Evolutionary conservation across 2,888 invertebrate genomes (phyloP).

Genomic region (Cetonia aurata): DNA sequence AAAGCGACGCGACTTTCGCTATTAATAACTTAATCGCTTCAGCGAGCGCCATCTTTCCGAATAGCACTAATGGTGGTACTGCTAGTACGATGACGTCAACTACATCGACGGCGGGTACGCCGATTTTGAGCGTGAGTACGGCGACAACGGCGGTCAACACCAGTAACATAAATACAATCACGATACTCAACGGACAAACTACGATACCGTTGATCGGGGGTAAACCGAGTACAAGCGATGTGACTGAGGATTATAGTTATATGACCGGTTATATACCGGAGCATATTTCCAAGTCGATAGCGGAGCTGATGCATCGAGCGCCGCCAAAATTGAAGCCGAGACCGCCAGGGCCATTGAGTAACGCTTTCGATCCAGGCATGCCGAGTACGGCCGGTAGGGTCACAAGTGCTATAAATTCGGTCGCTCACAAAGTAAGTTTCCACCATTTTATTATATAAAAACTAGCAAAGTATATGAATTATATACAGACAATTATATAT

Average conservation of each 20-base stretch:
- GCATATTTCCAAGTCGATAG: slow-evolving; percentile 58
- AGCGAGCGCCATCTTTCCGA: slow-evolving; percentile 7
- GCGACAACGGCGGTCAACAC: slow-evolving; percentile 8
- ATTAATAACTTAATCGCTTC: slow-evolving; percentile 21
- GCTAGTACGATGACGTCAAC: not conserved
- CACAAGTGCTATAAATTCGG: slow-evolving; percentile 61
- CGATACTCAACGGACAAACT: slow-evolving; percentile 41
- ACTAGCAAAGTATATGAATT: no score
- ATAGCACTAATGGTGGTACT: not conserved
- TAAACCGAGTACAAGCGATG: slow-evolving; percentile 19
- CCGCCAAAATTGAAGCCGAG: slow-evolving; percentile 66
- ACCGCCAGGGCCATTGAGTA: slow-evolving; percentile 67
- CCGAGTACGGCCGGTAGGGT: slow-evolving; percentile 62
- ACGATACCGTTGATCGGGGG: slow-evolving; percentile 41
- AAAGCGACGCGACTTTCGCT: slow-evolving; percentile 1
- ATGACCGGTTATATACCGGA: slow-evolving; percentile 59
- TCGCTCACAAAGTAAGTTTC: slow-evolving; percentile 62
- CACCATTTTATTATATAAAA: not conserved
- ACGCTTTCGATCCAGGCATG: slow-evolving; percentile 61
- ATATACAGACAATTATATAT: no score
- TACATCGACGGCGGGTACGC: slow-evolving; percentile 20
- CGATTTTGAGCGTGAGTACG: slow-evolving; percentile 17
- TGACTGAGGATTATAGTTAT: slow-evolving; percentile 54
- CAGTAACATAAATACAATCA: slow-evolving; percentile 18
- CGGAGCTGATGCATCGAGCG: slow-evolving; percentile 60